These are phyloP conservation scores for Chaenocephalus aceratus DNA, from an alignment of 2,113 vertebrate species.

Conservation along the genomic window DNA sequence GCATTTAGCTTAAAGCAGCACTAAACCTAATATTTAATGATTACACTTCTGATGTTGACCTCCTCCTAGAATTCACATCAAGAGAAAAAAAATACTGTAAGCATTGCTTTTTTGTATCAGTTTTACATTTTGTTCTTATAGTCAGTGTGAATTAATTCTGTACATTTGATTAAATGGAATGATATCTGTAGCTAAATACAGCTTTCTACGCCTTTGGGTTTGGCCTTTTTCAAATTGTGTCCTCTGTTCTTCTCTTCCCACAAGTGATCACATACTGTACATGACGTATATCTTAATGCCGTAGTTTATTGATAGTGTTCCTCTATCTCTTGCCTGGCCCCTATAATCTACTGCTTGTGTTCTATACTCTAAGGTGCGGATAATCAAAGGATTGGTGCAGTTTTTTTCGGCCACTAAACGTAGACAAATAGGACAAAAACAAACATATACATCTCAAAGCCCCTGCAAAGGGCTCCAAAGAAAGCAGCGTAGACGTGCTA, in stretches of 20 bases:
- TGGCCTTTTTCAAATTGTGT: background rate
- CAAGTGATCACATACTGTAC: background rate
- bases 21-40: background rate
- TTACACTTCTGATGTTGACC: no score
- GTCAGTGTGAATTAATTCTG: background rate
- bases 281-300: background rate
- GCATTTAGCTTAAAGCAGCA: background rate
- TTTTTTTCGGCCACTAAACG: no score
- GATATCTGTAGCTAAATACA: background rate
- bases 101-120: background rate
- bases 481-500: no score
- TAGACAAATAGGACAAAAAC: no score
- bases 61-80: no score
- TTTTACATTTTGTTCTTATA: background rate
- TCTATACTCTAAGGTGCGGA: no score
- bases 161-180: slow-evolving; percentile 8
- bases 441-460: no score
- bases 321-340: background rate
- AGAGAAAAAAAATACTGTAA: no score
- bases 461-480: no score
- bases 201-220: no score
- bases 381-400: no score
- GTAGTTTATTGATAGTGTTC: background rate
- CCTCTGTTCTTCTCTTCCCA: background rate
- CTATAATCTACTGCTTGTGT: no score